Evolutionary conservation across 1,140 invertebrate species (phyloP).

Genomic region (Drosophila guanche): DNA sequence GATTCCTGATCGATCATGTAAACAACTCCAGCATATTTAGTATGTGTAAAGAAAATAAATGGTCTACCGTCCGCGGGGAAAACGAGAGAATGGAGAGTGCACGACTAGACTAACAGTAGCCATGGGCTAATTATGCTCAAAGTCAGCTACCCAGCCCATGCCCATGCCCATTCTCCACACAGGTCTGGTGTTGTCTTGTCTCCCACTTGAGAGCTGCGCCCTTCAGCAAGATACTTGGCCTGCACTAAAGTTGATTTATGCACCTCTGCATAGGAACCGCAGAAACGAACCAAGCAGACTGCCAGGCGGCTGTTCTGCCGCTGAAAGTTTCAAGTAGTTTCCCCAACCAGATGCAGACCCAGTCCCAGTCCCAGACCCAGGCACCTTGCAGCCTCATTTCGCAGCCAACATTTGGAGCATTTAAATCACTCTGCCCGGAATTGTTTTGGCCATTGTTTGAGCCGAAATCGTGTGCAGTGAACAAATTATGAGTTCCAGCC

Average conservation of each 20-base stretch:
- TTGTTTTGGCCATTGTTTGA: slow-evolving; percentile 22
- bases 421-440: not conserved
- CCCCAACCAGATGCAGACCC: not conserved
- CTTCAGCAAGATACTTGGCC: slow-evolving; percentile 69
- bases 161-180: not conserved
- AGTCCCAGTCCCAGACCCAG: no score
- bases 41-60: slow-evolving; percentile 78
- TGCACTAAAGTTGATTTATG: slow-evolving; percentile 75
- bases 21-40: slow-evolving; percentile 77
- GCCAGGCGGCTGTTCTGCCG: slow-evolving; percentile 35
- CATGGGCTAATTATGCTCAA: slow-evolving; percentile 67
- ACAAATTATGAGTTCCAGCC: slow-evolving; percentile 30
- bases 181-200: not conserved
- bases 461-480: slow-evolving; percentile 18
- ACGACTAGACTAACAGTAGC: slow-evolving; percentile 64
- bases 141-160: no score
- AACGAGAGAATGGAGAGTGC: slow-evolving; percentile 8
- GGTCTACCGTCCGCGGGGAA: slow-evolving; percentile 31
- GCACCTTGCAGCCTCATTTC: no score
- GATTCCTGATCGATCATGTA: slow-evolving; percentile 64
- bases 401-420: not conserved
- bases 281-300: slow-evolving; percentile 56
- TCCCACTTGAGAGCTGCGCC: slow-evolving; percentile 52
- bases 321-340: slow-evolving; percentile 66
- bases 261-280: slow-evolving; percentile 27